phyloP scores from a whole-genome alignment of 1,140 invertebrate species.

The Sipha flava region DNA sequence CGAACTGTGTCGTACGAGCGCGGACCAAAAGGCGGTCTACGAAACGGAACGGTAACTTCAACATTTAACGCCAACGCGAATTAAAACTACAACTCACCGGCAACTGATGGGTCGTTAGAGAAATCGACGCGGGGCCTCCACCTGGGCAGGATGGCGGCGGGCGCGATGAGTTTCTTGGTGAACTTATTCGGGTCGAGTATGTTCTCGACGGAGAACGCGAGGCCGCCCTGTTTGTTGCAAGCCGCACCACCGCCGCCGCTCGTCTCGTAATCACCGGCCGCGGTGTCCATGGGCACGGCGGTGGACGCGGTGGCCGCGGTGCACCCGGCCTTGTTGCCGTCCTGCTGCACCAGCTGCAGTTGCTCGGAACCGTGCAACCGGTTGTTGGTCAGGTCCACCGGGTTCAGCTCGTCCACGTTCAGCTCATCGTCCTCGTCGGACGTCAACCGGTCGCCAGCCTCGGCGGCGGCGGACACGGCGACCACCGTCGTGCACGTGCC shows the following conservation, averaged over 20 bases:
- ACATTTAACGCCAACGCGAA: too few relatives aligned
- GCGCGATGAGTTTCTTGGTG: slow-evolving; percentile 53
- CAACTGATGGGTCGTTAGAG: slow-evolving; percentile 12
- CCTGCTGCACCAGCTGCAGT: too few relatives aligned
- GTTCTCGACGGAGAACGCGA: slow-evolving; percentile 84
- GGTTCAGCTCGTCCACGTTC: slow-evolving; percentile 33
- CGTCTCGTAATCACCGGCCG: not conserved
- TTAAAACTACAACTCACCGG: too few relatives aligned
- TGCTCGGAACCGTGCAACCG: not conserved
- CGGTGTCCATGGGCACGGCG: not conserved
- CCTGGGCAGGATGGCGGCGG: slow-evolving; percentile 40
- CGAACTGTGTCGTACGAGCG: too few relatives aligned
- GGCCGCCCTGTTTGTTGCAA: slow-evolving; percentile 42
- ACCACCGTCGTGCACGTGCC: not conserved
- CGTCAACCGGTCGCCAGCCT: not conserved
- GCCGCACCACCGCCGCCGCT: too few relatives aligned
- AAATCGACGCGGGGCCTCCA: slow-evolving; percentile 50
- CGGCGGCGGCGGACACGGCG: not conserved
- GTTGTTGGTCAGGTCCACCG: slow-evolving; percentile 37
- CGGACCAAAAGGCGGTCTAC: too few relatives aligned
- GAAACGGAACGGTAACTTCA: too few relatives aligned
- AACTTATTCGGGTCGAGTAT: slow-evolving; percentile 85
- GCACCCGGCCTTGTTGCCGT: not conserved
- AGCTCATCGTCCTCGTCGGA: slow-evolving; percentile 19
- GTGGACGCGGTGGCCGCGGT: not conserved